These are phyloP conservation scores for Elymnias hypermnestra DNA, from an alignment of 1,140 invertebrate species.

Conservation along the genomic window DNA sequence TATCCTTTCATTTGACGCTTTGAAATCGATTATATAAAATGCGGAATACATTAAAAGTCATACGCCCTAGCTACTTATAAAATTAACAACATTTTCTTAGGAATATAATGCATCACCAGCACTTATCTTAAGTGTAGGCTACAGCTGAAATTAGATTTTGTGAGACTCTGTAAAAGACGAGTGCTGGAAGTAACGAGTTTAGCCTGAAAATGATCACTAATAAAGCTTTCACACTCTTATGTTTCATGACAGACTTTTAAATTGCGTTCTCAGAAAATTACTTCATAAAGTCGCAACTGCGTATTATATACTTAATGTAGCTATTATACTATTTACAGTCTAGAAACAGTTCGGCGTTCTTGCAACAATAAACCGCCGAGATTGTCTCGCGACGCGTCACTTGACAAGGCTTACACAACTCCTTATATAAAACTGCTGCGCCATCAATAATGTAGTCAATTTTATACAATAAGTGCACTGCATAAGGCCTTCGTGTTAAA, in stretches of 20 bases:
- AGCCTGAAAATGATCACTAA: constrained; percentile 7
- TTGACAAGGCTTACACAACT: constrained; percentile 61
- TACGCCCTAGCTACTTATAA: no score
- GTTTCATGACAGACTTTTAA: not conserved
- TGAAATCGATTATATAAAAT: no score
- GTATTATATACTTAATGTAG: constrained; percentile 4
- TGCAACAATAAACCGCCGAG: constrained; percentile 41
- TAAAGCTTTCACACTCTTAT: not conserved
- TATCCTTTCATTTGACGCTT: no score
- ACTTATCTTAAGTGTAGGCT: not conserved
- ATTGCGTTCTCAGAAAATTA: constrained; percentile 4
- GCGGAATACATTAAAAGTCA: no score
- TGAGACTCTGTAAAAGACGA: constrained; percentile 3
- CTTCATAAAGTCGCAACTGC: constrained; percentile 2
- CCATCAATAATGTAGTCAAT: constrained; percentile 57
- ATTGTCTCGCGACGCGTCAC: constrained; percentile 47
- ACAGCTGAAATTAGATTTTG: constrained; percentile 3
- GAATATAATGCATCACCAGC: no score
- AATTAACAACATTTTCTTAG: no score
- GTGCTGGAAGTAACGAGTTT: constrained; percentile 5
- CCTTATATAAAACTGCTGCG: constrained; percentile 70
- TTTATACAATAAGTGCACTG: constrained; percentile 39
- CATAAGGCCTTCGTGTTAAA: constrained; percentile 22
- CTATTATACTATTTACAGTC: constrained; percentile 2
- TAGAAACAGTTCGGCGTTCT: constrained; percentile 20